Percentiles rank a stretch among this genome's conserved stretches.
Evolutionary conservation across 2,797 vertebrate species (phyloP).

Genomic region (Urosaurus nigricauda): DNA sequence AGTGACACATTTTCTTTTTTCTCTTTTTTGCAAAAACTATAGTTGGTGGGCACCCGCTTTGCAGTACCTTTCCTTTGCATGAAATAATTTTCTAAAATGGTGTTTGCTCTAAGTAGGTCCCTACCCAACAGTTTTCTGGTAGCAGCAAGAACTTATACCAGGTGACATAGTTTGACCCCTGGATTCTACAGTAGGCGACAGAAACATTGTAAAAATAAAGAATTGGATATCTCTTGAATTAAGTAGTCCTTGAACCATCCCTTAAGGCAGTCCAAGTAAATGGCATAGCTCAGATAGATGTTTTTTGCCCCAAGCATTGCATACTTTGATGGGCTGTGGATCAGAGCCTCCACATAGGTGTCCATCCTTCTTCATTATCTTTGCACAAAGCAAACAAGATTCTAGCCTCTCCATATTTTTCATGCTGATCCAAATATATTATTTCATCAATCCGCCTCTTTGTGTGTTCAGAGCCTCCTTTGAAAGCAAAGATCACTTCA

Average conservation of each 20-base stretch:
- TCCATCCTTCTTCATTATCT: not conserved
- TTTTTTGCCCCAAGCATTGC: not conserved
- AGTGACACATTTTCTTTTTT: too few relatives aligned
- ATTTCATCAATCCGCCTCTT: not conserved
- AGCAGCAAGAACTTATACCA: not conserved
- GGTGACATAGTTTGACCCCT: not conserved
- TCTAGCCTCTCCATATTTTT: too few relatives aligned
- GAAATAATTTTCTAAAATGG: not conserved
- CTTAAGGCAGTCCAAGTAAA: not conserved
- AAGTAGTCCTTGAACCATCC: too few relatives aligned
- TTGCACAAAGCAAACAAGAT: not conserved
- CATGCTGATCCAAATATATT: too few relatives aligned
- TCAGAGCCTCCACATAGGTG: not conserved
- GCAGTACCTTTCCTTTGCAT: not conserved
- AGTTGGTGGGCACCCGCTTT: not conserved
- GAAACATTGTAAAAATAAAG: not conserved
- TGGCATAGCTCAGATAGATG: too few relatives aligned
- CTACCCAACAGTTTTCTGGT: not conserved
- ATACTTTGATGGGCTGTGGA: not conserved
- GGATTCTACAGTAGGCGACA: not conserved
- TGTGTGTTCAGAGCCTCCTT: not conserved
- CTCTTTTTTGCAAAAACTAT: not conserved
- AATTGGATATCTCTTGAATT: too few relatives aligned
- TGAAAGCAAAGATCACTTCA: not conserved
- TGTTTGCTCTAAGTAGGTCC: too few relatives aligned